Conservation (phyloP, 2,113 vertebrate species). For the Erythrolamprus reginae region DNA sequence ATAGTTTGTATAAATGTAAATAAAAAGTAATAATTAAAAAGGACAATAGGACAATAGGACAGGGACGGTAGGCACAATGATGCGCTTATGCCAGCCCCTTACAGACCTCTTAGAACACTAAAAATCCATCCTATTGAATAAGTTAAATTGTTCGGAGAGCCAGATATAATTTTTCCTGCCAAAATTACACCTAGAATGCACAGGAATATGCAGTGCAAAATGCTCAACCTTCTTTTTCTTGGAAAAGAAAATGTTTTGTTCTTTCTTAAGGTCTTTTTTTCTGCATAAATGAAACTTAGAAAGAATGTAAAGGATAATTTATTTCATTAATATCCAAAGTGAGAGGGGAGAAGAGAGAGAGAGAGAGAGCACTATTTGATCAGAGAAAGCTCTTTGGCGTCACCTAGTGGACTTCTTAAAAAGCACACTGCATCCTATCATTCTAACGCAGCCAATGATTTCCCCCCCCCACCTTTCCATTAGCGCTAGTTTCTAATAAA, state of each 20-base stretch:
- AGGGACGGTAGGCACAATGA: too few relatives aligned
- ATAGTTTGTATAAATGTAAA: too few relatives aligned
- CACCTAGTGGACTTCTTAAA: conserved; percentile 54
- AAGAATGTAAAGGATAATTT: background rate
- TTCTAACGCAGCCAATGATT: background rate
- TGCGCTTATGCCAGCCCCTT: too few relatives aligned
- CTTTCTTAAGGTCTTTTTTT: background rate
- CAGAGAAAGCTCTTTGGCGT: conserved; percentile 43
- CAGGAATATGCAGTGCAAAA: background rate
- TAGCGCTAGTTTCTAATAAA: conserved; percentile 6
- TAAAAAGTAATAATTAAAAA: too few relatives aligned
- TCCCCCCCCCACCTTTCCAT: background rate
- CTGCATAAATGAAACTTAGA: background rate
- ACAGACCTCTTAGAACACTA: too few relatives aligned
- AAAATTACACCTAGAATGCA: background rate
- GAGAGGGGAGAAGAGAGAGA: background rate
- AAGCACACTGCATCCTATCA: background rate
- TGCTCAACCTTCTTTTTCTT: background rate
- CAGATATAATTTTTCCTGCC: background rate
- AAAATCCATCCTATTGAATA: background rate
- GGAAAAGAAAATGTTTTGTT: background rate
- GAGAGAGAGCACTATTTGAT: background rate
- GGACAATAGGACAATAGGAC: too few relatives aligned
- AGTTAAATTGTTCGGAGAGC: background rate
- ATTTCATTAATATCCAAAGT: background rate